Conservation (phyloP, 2,113 vertebrate species). For the Alouatta palliata region DNA sequence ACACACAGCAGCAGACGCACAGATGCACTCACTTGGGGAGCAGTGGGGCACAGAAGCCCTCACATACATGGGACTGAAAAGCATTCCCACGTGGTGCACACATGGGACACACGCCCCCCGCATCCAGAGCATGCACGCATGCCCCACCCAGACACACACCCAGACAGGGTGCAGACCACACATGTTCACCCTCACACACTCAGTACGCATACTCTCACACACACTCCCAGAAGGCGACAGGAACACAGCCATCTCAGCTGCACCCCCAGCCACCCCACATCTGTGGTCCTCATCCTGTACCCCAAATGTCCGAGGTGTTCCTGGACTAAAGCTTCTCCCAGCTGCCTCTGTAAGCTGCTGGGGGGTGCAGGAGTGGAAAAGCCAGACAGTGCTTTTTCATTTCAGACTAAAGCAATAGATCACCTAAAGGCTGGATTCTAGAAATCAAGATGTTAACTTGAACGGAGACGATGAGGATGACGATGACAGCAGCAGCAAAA, state of each 20-base stretch:
- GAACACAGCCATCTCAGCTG: not conserved
- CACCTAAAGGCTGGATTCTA: not conserved
- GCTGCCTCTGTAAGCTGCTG: not conserved
- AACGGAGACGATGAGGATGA: not conserved
- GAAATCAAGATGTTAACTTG: not conserved
- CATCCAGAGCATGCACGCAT: not conserved
- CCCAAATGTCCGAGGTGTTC: not conserved
- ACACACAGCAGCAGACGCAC: not conserved
- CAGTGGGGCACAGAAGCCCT: not conserved
- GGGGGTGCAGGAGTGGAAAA: not conserved
- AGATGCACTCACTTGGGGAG: not conserved
- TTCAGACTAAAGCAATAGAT: not conserved
- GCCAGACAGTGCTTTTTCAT: not conserved
- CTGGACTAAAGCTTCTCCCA: not conserved
- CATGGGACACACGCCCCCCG: fast-evolving
- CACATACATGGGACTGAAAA: fast-evolving
- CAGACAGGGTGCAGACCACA: not conserved
- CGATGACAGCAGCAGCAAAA: not conserved
- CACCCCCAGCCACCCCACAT: not conserved
- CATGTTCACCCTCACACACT: fast-evolving
- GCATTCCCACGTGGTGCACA: not conserved
- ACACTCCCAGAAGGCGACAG: not conserved
- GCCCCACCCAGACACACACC: not conserved
- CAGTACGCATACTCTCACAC: not conserved
- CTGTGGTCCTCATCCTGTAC: not conserved